These are phyloP conservation scores for Orthonyx spaldingii DNA, from an alignment of 2,113 vertebrate species.

Conservation along the genomic window DNA sequence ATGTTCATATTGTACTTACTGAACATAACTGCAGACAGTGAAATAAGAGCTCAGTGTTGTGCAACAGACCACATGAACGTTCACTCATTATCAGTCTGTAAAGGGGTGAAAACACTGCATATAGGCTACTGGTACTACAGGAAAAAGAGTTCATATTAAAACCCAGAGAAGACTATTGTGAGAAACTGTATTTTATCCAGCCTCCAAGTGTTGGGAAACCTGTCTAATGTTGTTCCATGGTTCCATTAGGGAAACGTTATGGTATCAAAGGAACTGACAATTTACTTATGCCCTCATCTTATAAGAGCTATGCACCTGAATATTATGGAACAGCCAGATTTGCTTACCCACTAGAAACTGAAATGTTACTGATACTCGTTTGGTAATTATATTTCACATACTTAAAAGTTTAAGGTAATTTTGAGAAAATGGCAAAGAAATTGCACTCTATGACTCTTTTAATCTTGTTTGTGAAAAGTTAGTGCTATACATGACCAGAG, in stretches of 20 bases:
- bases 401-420: neutral
- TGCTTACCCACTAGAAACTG: neutral
- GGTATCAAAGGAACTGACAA: neutral
- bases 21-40: slow-evolving; percentile 64
- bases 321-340: neutral
- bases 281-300: neutral
- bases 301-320: neutral
- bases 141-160: neutral
- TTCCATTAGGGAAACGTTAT: neutral
- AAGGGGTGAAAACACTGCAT: slow-evolving; percentile 18
- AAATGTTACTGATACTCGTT: neutral
- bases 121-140: neutral
- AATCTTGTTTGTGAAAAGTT: neutral
- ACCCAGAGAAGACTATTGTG: accelerated
- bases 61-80: slow-evolving; percentile 49
- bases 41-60: slow-evolving; percentile 49
- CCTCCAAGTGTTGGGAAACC: neutral
- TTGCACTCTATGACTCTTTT: neutral
- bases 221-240: neutral
- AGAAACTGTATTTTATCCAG: slow-evolving; percentile 1
- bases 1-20: slow-evolving; percentile 68
- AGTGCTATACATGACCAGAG: neutral
- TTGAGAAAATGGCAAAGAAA: neutral
- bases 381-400: neutral
- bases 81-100: slow-evolving; percentile 50